Percentiles rank a stretch among this genome's conserved stretches.
Evolutionary conservation across 2,113 vertebrate genomes (phyloP).

Genomic region (Formicarius rufipectus): DNA sequence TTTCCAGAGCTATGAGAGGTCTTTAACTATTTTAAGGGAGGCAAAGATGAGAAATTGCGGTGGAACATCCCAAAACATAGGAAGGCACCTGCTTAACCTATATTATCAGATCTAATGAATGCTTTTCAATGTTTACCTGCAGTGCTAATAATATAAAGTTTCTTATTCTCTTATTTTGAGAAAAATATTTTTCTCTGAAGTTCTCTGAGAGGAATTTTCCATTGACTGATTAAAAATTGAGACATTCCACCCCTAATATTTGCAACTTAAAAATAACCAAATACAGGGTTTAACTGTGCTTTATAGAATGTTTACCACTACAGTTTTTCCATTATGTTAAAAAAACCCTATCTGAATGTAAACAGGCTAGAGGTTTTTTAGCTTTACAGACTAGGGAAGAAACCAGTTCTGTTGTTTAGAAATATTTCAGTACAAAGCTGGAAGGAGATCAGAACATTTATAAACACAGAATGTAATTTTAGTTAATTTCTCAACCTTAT

Average conservation of each 20-base stretch:
- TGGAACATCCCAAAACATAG: background rate
- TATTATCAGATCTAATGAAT: background rate
- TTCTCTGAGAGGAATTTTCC: background rate
- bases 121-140: background rate
- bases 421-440: background rate
- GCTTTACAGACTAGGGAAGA: background rate
- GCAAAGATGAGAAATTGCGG: background rate
- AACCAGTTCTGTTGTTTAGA: background rate
- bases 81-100: background rate
- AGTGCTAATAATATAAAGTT: background rate
- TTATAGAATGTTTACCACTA: background rate
- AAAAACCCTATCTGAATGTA: rapidly evolving
- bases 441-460: background rate
- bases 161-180: background rate
- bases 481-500: background rate
- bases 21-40: background rate
- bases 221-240: background rate
- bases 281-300: background rate
- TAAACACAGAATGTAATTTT: background rate
- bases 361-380: background rate
- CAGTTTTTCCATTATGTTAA: background rate
- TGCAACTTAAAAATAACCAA: background rate
- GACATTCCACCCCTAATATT: background rate
- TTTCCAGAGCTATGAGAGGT: background rate
- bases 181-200: background rate